A percentile compares a stretch with the other conserved stretches of the same genome.
Conservation (phyloP, 2,113 vertebrate genomes). For the Daphoenositta chrysoptera region DNA sequence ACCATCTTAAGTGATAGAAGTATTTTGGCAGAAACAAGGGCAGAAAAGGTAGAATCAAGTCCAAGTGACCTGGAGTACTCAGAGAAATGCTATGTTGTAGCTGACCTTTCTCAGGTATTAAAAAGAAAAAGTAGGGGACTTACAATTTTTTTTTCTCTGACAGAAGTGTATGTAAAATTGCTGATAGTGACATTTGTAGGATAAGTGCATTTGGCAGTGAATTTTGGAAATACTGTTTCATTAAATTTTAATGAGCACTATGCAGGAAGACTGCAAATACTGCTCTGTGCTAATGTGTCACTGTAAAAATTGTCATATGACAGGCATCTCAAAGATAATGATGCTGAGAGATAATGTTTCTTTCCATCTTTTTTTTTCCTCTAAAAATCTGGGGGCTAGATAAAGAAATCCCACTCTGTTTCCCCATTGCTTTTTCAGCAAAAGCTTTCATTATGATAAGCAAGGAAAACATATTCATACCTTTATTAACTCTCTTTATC, state of each 20-base stretch:
- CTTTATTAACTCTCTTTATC: not conserved
- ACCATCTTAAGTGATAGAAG: not conserved
- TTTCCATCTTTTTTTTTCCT: not conserved
- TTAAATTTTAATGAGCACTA: constrained; percentile 49
- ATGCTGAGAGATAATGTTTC: not conserved
- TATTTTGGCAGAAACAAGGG: not conserved
- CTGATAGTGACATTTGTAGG: constrained; percentile 48
- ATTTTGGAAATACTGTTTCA: constrained; percentile 45
- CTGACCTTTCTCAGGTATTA: not conserved
- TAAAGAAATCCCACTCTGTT: not conserved
- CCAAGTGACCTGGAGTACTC: not conserved
- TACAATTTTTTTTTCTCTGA: not conserved
- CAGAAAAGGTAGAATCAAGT: not conserved
- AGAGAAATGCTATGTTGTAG: not conserved
- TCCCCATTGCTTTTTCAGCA: not conserved
- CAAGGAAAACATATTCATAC: not conserved
- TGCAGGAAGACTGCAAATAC: constrained; percentile 29
- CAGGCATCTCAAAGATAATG: constrained; percentile 20
- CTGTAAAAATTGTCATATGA: constrained; percentile 20
- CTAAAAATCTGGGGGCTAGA: not conserved
- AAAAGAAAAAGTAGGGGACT: not conserved
- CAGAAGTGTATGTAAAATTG: constrained; percentile 11
- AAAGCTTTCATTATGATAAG: not conserved
- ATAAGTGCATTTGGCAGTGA: constrained; percentile 39
- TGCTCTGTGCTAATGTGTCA: constrained; percentile 15